Evolutionary conservation across 2,797 vertebrate species (phyloP), one percentile per base, ranked within the genome.

Genomic region (Balearica regulorum): DNA sequence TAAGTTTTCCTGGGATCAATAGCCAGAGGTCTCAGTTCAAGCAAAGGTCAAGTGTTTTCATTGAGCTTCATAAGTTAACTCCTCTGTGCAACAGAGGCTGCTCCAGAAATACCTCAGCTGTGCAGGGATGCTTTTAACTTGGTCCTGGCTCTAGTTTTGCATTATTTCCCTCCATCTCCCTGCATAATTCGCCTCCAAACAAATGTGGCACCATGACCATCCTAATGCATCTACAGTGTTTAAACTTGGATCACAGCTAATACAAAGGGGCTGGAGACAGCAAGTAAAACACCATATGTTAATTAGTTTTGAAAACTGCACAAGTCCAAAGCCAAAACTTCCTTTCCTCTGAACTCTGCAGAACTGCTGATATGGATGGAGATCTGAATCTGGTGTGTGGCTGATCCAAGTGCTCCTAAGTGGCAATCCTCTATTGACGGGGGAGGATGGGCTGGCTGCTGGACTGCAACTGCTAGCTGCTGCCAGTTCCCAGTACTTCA

Each of bases 21-120:
- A 93, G 70, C 37, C 58, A 90, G 61, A 90, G 75, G 87, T 96
- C 89, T 93, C 43, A 76, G 91, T 86, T 94, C 95, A 94, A 91
- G 87, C 93, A 94, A 76, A 51, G 90, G 83, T 96, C 89, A 96
- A 96, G 77, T 57, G 58, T 72, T 95, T 91, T 90, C 83, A 86
- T 0, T 70, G 61, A 95, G 51, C 69, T 95, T 87, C 39, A 88
- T 51, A 90, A 94, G 87, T 66, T 94, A 92, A 87, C 79, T 79
- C 49, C 57, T 87, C 77, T 90, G 35, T 41, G 62, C n/a, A 70
- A 65, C n/a, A 86, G 39, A 84, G 17, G 17, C 25, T n/a, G 37
- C 58, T 70, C 61, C 66, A 91, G 54, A 76, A 79, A 28, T 48
- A 31, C 3, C 76, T 85, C 54, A 53, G 54, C 62, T 55, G 16